Conservation (phyloP, 2,888 invertebrate species). For the Mycogona germanica region DNA sequence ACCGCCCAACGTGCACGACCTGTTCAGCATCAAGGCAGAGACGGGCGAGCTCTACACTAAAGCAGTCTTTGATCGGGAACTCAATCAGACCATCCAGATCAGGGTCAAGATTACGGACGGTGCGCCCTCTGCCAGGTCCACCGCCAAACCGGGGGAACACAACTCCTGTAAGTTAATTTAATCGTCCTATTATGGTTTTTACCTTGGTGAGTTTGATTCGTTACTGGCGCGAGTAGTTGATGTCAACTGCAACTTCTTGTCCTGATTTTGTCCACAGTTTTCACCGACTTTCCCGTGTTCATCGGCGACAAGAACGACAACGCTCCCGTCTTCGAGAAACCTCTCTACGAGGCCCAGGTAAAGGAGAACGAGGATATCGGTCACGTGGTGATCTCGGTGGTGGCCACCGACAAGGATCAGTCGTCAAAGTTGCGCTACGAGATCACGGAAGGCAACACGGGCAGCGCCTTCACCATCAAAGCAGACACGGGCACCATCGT, state of each 20-base stretch:
- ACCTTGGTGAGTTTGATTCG: neutral
- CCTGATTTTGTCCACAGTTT: conserved; percentile 35
- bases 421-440: conserved; percentile 75
- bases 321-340: conserved; percentile 71
- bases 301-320: conserved; percentile 97
- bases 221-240: neutral
- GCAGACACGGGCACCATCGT: conserved; percentile 70
- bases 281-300: conserved; percentile 74
- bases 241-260: no score
- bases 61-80: conserved; percentile 73
- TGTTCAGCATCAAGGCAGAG: conserved; percentile 69
- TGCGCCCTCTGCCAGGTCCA: conserved; percentile 62
- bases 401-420: conserved; percentile 75
- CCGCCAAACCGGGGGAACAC: conserved; percentile 43
- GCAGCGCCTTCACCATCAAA: conserved; percentile 66
- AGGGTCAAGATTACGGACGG: conserved; percentile 85
- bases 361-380: conserved; percentile 71
- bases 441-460: conserved; percentile 73
- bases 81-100: conserved; percentile 69
- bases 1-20: conserved; percentile 38
- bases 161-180: conserved; percentile 45
- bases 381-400: conserved; percentile 71
- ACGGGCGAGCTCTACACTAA: conserved; percentile 80
- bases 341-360: conserved; percentile 40
- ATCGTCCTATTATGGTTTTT: neutral